Conservation (phyloP, 2,888 invertebrate species). For the Stomorhina lunata region DNA sequence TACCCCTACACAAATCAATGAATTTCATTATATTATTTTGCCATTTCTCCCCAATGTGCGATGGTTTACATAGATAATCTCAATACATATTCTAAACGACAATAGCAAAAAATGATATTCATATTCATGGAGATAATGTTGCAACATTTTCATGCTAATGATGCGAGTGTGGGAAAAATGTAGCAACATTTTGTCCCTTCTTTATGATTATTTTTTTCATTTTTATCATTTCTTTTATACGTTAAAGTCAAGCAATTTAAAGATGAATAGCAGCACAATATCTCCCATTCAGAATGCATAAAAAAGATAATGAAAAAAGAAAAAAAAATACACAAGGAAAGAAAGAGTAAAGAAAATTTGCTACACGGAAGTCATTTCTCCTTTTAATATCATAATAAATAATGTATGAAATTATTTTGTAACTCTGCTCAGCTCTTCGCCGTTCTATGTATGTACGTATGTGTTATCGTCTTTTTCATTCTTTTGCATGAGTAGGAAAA, state of each 20-base stretch:
- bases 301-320: too few species aligned
- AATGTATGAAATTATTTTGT: constrained; percentile 56
- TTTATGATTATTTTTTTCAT: not conserved
- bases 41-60: not conserved
- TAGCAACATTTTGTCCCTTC: not conserved
- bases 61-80: constrained; percentile 20
- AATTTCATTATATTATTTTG: too few species aligned
- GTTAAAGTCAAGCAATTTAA: constrained; percentile 15
- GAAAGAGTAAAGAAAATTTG: constrained; percentile 6
- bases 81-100: not conserved
- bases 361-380: constrained; percentile 56
- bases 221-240: not conserved
- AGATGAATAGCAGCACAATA: constrained; percentile 1
- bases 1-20: too few species aligned
- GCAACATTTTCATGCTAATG: not conserved
- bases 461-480: not conserved
- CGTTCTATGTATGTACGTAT: not conserved
- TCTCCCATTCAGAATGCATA: not conserved
- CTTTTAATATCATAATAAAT: constrained; percentile 57
- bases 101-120: not conserved
- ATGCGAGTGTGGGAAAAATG: not conserved
- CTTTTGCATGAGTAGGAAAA: not conserved
- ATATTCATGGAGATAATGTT: not conserved
- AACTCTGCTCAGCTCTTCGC: constrained; percentile 15
- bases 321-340: too few species aligned